A percentile compares a stretch with the other conserved stretches of the same genome.
Conservation (phyloP, 2,888 invertebrate species). For the Halocaridina rubra region DNA sequence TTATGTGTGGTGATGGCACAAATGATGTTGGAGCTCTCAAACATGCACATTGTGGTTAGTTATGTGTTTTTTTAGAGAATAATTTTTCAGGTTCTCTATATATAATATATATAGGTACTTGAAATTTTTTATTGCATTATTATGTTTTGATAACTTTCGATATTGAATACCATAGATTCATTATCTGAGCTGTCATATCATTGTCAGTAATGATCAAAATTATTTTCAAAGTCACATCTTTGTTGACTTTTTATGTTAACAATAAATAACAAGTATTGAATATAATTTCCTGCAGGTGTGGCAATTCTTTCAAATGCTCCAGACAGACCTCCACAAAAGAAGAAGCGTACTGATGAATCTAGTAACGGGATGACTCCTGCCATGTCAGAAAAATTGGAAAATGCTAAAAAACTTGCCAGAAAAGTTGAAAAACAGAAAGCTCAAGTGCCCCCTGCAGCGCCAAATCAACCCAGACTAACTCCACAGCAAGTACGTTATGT, state of each 20-base stretch:
- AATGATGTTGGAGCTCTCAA: slow-evolving; percentile 99
- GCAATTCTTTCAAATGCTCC: slow-evolving; percentile 88
- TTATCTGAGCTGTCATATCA: too few relatives aligned
- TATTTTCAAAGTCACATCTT: too few relatives aligned
- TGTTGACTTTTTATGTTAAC: too few relatives aligned
- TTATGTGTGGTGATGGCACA: slow-evolving; percentile 99
- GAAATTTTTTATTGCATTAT: too few relatives aligned
- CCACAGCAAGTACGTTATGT: slow-evolving; percentile 34
- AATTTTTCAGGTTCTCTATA: too few relatives aligned
- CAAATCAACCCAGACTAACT: background rate
- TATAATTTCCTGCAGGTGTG: slow-evolving; percentile 76
- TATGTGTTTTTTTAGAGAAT: too few relatives aligned
- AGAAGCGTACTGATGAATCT: slow-evolving; percentile 23
- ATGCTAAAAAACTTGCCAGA: slow-evolving; percentile 30
- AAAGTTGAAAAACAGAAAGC: slow-evolving; percentile 40
- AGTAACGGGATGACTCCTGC: slow-evolving; percentile 13
- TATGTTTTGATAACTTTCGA: too few relatives aligned
- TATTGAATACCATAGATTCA: too few relatives aligned
- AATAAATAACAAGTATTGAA: too few relatives aligned
- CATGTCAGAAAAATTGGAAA: slow-evolving; percentile 28
- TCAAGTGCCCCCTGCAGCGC: background rate
- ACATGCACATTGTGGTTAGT: slow-evolving; percentile 88
- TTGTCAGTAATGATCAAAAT: too few relatives aligned
- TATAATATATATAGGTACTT: too few relatives aligned
- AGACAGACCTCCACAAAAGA: slow-evolving; percentile 66